Evolutionary conservation across 2,888 invertebrate species (phyloP).

Genomic region (Aleiodes alternator): DNA sequence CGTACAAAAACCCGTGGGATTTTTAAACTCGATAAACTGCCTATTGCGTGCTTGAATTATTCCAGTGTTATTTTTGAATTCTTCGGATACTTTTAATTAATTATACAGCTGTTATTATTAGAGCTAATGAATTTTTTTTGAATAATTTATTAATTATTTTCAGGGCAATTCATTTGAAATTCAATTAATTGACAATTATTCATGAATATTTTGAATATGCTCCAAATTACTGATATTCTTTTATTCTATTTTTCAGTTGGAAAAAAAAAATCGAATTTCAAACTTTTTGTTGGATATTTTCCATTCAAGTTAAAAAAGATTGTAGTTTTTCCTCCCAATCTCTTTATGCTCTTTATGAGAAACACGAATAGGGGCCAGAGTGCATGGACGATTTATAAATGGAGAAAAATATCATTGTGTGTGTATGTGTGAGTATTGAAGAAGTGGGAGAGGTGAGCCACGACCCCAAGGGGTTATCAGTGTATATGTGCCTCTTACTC

Average conservation of each 20-base stretch:
- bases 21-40: conserved; percentile 18
- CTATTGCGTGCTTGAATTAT: conserved; percentile 1
- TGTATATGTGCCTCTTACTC: conserved; percentile 63
- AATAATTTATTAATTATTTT: too few species aligned
- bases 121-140: too few species aligned
- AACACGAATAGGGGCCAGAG: conserved; percentile 50
- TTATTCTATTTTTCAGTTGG: conserved; percentile 1
- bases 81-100: not conserved
- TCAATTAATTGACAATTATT: not conserved
- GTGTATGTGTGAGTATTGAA: conserved; percentile 6
- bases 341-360: conserved; percentile 25
- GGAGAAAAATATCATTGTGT: conserved; percentile 33
- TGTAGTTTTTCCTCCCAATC: conserved; percentile 29
- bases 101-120: too few species aligned
- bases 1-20: conserved; percentile 15
- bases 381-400: conserved; percentile 55
- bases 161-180: not conserved
- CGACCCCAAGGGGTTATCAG: conserved; percentile 71
- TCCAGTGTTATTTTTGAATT: not conserved
- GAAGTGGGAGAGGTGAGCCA: conserved; percentile 69
- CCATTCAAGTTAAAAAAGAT: not conserved
- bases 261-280: not conserved
- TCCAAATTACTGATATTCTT: not conserved
- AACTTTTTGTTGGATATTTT: not conserved
- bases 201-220: not conserved